Conservation (phyloP, 2,797 vertebrate genomes). For the Potorous gilbertii region DNA sequence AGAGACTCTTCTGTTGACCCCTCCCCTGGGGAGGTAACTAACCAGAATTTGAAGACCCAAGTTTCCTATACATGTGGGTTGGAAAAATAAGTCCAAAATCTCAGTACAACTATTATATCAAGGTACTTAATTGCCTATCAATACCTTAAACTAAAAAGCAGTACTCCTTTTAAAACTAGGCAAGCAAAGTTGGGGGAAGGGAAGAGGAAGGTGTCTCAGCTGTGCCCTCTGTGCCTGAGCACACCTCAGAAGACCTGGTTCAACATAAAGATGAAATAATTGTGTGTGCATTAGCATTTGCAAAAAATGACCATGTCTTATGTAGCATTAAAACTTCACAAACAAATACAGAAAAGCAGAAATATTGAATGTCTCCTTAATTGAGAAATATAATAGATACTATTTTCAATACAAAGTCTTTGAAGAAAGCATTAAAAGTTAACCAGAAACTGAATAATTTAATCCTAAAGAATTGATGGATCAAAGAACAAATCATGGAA, state of each 20-base stretch:
- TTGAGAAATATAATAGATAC: too few species aligned
- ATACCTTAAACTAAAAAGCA: background rate
- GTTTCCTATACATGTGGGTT: too few species aligned
- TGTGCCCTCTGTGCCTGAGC: too few species aligned
- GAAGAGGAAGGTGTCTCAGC: too few species aligned
- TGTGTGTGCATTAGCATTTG: background rate
- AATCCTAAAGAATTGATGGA: background rate
- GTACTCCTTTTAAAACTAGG: background rate
- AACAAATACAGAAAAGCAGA: background rate
- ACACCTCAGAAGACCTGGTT: too few species aligned
- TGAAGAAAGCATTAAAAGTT: background rate
- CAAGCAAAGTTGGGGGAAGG: background rate
- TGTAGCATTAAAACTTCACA: background rate
- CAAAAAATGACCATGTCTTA: background rate
- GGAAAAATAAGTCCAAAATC: background rate
- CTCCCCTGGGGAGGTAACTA: too few species aligned
- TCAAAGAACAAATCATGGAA: background rate
- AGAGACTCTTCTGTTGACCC: too few species aligned
- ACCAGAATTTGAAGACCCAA: too few species aligned
- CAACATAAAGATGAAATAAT: too few species aligned
- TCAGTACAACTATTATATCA: background rate
- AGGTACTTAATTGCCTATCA: background rate
- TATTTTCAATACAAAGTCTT: too few species aligned
- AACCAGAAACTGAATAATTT: background rate
- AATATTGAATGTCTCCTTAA: background rate